These are phyloP conservation scores for Rhodophaea formosa DNA, from an alignment of 2,888 invertebrate species.

Conservation along the genomic window DNA sequence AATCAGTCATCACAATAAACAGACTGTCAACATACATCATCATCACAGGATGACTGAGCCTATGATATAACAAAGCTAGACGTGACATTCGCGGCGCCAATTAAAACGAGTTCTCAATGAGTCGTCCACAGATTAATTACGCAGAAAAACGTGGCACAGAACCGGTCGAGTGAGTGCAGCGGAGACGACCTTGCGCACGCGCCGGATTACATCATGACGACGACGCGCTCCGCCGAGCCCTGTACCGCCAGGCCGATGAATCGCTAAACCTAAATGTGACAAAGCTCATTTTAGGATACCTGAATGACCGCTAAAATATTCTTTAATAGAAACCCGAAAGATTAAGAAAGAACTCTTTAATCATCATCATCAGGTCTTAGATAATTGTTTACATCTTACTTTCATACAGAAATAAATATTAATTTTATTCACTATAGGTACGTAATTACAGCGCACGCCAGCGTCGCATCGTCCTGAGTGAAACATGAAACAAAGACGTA, in stretches of 20 bases:
- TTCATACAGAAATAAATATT: too few species aligned
- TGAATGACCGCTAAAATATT: too few species aligned
- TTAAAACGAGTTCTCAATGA: constrained; percentile 26
- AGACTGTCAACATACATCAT: not conserved
- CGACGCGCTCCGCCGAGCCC: constrained; percentile 1
- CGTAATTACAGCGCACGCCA: too few species aligned
- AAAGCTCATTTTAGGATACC: too few species aligned
- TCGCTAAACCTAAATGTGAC: not conserved
- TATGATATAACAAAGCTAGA: constrained; percentile 11
- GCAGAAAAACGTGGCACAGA: constrained; percentile 27
- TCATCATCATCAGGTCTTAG: too few species aligned
- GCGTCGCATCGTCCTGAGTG: too few species aligned
- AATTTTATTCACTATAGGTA: too few species aligned
- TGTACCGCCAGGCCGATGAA: not conserved
- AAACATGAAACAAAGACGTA: too few species aligned
- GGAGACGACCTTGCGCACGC: constrained; percentile 28
- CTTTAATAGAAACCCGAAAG: too few species aligned
- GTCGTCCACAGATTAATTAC: constrained; percentile 28
- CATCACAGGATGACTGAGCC: not conserved
- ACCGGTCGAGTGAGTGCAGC: constrained; percentile 23
- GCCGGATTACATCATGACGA: constrained; percentile 26
- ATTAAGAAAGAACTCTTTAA: too few species aligned
- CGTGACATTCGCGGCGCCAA: constrained; percentile 10
- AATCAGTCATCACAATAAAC: not conserved
- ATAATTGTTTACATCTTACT: too few species aligned